A percentile compares a stretch with the other conserved stretches of the same genome.
Conservation (phyloP, 30 jellyfish, hydroid and myxozoan species). For the Hydractinia echinata region DNA sequence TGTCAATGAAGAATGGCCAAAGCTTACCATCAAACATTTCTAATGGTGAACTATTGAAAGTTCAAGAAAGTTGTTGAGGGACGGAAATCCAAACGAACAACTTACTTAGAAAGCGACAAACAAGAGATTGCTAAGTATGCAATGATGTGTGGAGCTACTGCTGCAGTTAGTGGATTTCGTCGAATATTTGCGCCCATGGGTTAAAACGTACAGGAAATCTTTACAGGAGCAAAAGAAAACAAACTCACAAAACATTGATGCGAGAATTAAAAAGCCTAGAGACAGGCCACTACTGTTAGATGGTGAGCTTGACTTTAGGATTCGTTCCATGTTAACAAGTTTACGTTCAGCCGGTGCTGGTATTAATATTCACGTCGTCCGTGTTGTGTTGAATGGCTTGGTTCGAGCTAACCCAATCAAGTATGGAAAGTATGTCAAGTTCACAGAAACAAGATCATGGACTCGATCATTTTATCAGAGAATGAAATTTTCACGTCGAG, state of each 20-base stretch:
- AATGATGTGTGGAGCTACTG: too few species aligned
- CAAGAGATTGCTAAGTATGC: background rate
- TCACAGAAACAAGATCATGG: slow-evolving; percentile 19
- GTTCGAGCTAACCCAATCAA: slow-evolving; percentile 6
- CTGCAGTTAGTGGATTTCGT: too few species aligned
- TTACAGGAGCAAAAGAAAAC: too few species aligned
- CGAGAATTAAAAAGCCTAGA: slow-evolving; percentile 8
- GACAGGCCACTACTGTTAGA: slow-evolving; percentile 12
- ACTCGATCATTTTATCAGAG: slow-evolving; percentile 16
- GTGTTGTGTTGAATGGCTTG: slow-evolving; percentile 17
- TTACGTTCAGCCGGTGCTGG: slow-evolving; percentile 6
- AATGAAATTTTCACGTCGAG: too few species aligned
- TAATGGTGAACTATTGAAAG: slow-evolving; percentile 8
- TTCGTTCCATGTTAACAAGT: slow-evolving; percentile 8
- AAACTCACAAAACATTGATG: slow-evolving; percentile 7
- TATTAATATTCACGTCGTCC: background rate
- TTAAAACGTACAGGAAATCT: slow-evolving; percentile 1
- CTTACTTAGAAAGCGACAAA: slow-evolving; percentile 6
- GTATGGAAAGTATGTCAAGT: slow-evolving; percentile 15
- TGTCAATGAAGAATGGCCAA: slow-evolving; percentile 7
- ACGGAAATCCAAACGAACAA: slow-evolving; percentile 6
- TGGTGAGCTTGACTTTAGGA: slow-evolving; percentile 15
- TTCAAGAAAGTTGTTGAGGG: slow-evolving; percentile 11
- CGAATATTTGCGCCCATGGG: too few species aligned
- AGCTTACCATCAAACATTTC: slow-evolving; percentile 9